phyloP scores from a whole-genome alignment of 2,888 invertebrate genomes.

The Tryphoninae sp. region DNA sequence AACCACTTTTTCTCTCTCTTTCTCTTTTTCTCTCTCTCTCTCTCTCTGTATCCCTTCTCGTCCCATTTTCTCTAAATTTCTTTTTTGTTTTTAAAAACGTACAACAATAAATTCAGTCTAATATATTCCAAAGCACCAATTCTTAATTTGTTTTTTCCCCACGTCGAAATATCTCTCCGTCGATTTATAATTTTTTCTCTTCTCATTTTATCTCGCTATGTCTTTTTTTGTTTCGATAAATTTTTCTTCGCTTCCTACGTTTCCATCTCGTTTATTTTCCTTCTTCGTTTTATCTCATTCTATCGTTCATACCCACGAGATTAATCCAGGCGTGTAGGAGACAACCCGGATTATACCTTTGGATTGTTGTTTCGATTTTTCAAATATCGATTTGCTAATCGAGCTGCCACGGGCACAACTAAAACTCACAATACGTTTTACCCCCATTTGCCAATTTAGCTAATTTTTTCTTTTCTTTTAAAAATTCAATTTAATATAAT shows the following conservation, averaged over 20 bases:
- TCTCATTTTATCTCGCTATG: constrained; percentile 50
- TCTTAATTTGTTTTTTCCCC: constrained; percentile 66
- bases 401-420: constrained; percentile 10
- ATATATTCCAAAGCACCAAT: constrained; percentile 80
- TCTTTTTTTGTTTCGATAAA: constrained; percentile 26
- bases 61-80: constrained; percentile 51
- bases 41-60: constrained; percentile 7
- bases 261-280: not conserved
- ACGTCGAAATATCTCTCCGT: constrained; percentile 47
- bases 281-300: constrained; percentile 39
- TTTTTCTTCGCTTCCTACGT: constrained; percentile 1
- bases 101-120: constrained; percentile 80
- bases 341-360: not conserved
- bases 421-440: constrained; percentile 22
- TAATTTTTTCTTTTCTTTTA: constrained; percentile 30
- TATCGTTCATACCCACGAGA: not conserved
- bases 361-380: constrained; percentile 15
- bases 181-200: constrained; percentile 34
- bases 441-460: constrained; percentile 38
- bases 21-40: constrained; percentile 23
- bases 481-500: constrained; percentile 51
- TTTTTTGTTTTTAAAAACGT: constrained; percentile 68
- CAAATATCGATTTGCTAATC: constrained; percentile 29
- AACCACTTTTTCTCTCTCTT: not conserved
- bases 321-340: not conserved